A percentile compares a stretch with the other conserved stretches of the same genome.
Conservation (phyloP, 2,888 invertebrate species). For the Meiosimyza decipiens region DNA sequence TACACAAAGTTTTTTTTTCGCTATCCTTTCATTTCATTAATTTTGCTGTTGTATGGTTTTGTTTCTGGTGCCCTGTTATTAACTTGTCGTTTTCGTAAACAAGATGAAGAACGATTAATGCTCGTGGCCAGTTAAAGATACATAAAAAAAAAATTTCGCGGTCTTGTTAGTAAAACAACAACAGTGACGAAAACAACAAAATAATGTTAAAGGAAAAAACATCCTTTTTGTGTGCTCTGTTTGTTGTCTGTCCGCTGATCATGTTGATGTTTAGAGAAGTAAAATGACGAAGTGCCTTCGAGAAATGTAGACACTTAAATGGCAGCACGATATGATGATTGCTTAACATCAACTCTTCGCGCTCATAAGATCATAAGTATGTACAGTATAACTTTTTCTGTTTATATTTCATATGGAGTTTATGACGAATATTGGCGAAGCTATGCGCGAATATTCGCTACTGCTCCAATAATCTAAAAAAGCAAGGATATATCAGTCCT, state of each 20-base stretch:
- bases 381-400: too few relatives aligned
- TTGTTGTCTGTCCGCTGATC: conserved; percentile 11
- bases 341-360: too few relatives aligned
- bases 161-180: conserved; percentile 34
- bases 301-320: conserved; percentile 16
- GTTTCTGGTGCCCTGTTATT: conserved; percentile 55
- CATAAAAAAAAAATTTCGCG: conserved; percentile 38
- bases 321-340: conserved; percentile 10
- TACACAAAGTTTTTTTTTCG: background rate
- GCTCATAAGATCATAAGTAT: too few relatives aligned
- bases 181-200: conserved; percentile 14
- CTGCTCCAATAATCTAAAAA: too few relatives aligned
- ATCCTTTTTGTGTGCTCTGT: background rate
- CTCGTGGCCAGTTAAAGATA: conserved; percentile 57
- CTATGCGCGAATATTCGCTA: too few relatives aligned
- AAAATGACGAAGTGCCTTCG: conserved; percentile 31
- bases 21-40: background rate
- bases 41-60: conserved; percentile 35
- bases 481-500: too few relatives aligned
- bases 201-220: conserved; percentile 2
- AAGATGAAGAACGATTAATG: conserved; percentile 62
- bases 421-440: too few relatives aligned
- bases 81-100: conserved; percentile 61
- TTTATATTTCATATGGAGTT: too few relatives aligned
- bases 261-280: conserved; percentile 11